A percentile compares a stretch with the other conserved stretches of the same genome.
Evolutionary conservation across 2,797 vertebrate genomes (phyloP).

Genomic region (Luscinia luscinia): DNA sequence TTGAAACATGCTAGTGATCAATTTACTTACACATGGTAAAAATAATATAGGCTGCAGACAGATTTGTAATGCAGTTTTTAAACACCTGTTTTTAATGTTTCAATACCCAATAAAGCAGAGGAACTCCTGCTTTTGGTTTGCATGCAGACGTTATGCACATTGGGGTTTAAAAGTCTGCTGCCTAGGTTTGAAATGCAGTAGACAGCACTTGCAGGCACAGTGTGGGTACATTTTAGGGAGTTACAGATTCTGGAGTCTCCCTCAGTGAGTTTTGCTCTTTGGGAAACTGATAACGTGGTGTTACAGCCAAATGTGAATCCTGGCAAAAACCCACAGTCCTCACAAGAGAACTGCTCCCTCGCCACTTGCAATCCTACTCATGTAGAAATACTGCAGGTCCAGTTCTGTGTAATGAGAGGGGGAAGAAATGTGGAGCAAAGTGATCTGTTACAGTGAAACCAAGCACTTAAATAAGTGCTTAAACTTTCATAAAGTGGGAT

Average conservation of each 20-base stretch:
- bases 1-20: not conserved
- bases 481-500: not conserved
- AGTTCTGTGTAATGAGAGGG: not conserved
- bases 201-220: not conserved
- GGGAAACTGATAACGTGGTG: not conserved
- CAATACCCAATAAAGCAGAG: not conserved
- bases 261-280: not conserved
- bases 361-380: accelerated
- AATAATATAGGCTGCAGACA: slow-evolving; percentile 48
- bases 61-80: slow-evolving; percentile 54
- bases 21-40: slow-evolving; percentile 28
- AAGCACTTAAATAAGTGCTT: not conserved
- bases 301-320: not conserved
- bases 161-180: not conserved
- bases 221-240: not conserved
- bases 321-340: not conserved
- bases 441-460: not conserved
- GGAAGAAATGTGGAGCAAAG: not conserved
- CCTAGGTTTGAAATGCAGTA: not conserved
- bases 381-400: not conserved
- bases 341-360: not conserved
- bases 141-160: not conserved
- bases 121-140: slow-evolving; percentile 44
- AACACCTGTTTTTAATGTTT: slow-evolving; percentile 63
- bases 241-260: not conserved